A percentile compares a stretch with the other conserved stretches of the same genome.
Evolutionary conservation across 2,888 invertebrate genomes (phyloP).

Genomic region (Oligia latruncula): DNA sequence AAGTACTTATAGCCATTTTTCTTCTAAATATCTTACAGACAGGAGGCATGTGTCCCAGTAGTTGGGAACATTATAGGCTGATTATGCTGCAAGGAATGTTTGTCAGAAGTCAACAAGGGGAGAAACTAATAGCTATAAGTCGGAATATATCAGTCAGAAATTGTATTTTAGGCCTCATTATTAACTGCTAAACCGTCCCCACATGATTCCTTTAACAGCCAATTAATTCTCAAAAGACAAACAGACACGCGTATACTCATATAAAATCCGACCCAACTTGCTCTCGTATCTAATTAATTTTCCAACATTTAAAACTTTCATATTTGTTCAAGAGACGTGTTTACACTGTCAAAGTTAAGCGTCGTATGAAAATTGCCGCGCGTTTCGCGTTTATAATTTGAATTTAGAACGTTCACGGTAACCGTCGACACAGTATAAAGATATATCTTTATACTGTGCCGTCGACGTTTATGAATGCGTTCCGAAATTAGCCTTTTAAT

Average conservation of each 20-base stretch:
- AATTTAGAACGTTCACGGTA: slow-evolving; percentile 70
- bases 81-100: neutral
- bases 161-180: slow-evolving; percentile 4
- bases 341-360: slow-evolving; percentile 65
- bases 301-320: slow-evolving; percentile 67
- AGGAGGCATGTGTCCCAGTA: neutral
- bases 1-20: neutral
- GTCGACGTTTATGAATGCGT: slow-evolving; percentile 72
- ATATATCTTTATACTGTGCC: no score
- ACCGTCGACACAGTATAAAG: no score
- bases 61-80: neutral
- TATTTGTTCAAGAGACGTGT: slow-evolving; percentile 67
- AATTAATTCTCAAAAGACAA: slow-evolving; percentile 59
- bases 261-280: slow-evolving; percentile 55
- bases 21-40: neutral
- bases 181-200: slow-evolving; percentile 28
- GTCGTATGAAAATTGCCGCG: slow-evolving; percentile 64
- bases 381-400: slow-evolving; percentile 68
- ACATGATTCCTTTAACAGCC: slow-evolving; percentile 45
- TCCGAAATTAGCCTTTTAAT: slow-evolving; percentile 75
- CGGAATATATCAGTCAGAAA: neutral
- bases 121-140: neutral
- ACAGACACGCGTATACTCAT: slow-evolving; percentile 39
- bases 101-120: neutral
- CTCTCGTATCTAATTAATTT: slow-evolving; percentile 63